A percentile compares a stretch with the other conserved stretches of the same genome.
Conservation (phyloP, 1,140 invertebrate genomes). For the Galleria mellonella region DNA sequence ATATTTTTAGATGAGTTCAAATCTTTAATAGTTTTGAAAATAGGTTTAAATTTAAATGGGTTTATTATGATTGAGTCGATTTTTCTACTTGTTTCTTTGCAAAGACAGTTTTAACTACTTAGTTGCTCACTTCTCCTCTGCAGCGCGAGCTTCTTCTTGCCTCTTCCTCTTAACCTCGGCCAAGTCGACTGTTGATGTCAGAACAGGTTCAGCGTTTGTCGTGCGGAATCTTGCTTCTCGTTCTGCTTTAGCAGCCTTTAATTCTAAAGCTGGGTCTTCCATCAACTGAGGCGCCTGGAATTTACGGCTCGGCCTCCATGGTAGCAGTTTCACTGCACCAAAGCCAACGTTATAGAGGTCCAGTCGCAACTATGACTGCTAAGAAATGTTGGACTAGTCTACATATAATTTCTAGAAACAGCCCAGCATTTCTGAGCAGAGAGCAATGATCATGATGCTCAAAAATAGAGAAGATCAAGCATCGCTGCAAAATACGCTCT, state of each 20-base stretch:
- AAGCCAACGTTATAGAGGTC: slow-evolving; percentile 38
- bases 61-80: too few species aligned
- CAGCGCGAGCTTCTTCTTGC: slow-evolving; percentile 76
- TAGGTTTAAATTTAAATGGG: too few species aligned
- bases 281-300: slow-evolving; percentile 75
- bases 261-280: slow-evolving; percentile 73
- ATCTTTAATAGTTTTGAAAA: too few species aligned
- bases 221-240: slow-evolving; percentile 70
- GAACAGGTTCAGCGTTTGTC: slow-evolving; percentile 56
- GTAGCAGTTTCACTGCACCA: slow-evolving; percentile 75
- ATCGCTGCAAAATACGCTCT: slow-evolving; percentile 34
- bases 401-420: slow-evolving; percentile 6
- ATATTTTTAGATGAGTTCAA: too few species aligned
- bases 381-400: slow-evolving; percentile 21
- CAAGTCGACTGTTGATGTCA: slow-evolving; percentile 70
- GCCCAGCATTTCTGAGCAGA: slow-evolving; percentile 26
- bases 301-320: slow-evolving; percentile 77
- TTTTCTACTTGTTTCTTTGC: neutral
- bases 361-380: slow-evolving; percentile 28
- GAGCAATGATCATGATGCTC: slow-evolving; percentile 26
- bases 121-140: slow-evolving; percentile 75
- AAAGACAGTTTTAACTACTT: neutral
- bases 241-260: slow-evolving; percentile 75
- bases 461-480: slow-evolving; percentile 28
- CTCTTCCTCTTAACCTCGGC: slow-evolving; percentile 76